Base-by-base conservation (phyloP, 30 jellyfish, hydroid and myxozoan species). In the Cassiopea xamachana region DNA sequence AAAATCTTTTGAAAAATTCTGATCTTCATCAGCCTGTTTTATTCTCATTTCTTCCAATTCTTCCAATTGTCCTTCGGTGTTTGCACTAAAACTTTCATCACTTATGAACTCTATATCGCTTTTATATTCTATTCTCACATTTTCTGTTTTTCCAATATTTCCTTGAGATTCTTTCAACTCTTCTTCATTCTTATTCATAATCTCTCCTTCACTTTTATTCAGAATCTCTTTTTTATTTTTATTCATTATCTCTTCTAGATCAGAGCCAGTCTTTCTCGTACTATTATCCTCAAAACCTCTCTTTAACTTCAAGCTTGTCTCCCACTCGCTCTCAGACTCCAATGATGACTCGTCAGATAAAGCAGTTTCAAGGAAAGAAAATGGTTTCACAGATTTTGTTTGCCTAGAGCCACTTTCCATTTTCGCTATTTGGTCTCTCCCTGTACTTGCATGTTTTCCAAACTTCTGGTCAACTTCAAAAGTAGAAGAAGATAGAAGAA, bases 281-380 rank as follows among this genome's bases (percentile, higher is more conserved):
- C 17, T 80, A 46, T 19, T 69, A 13, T 17, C 50, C 16, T 77
- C 62, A 68, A 49, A 45, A 7, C 69, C 46, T 68, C 72, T 60
- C 84, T 80, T 89, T 59, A 43, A 58, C 59, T 61, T 79, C 69
- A 79, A 44, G 49, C 88, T 80, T 2, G 58, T 58, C 80, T 89
- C 96, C 96, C 96, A 89, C 70, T 89, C 96, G 45, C 96, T 89
- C 68, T 89, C 96, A 60, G 96, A n/a, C 73, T 89, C 96, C 18
- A 72, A 2, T 14, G 89, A 78, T 69, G 89, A 50, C 1, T 80
- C 91, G 14, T 89, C 96, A 1, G 94, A 87, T 43, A 87, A 77
- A 18, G 79, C 87, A 71, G 70, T 81, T 1, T 91, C 91, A 19
- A 89, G 82, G 2, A 91, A 87, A 59, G 70, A 83, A 44, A 67